Percentiles rank a stretch among this genome's conserved stretches.
These are phyloP conservation scores for Tetragonula clypearis DNA, from an alignment of 1,140 invertebrate genomes.

Conservation along the genomic window DNA sequence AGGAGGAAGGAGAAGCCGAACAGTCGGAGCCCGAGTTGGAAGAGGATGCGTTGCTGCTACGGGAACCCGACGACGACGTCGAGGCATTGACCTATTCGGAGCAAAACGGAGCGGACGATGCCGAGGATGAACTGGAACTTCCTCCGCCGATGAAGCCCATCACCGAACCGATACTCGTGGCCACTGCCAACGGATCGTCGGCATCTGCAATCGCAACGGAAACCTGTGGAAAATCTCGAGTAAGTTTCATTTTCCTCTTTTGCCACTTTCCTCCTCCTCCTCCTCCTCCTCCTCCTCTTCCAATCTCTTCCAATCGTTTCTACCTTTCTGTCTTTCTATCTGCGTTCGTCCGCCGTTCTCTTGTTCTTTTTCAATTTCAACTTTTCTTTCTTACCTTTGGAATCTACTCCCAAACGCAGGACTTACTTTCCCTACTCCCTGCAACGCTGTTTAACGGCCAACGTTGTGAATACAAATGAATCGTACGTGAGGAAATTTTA, in stretches of 20 bases:
- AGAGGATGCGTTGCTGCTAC: constrained; percentile 54
- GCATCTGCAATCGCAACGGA: constrained; percentile 84
- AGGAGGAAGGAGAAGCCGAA: constrained; percentile 66
- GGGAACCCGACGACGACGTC: constrained; percentile 69
- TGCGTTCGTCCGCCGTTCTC: background rate
- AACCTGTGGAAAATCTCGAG: constrained; percentile 85
- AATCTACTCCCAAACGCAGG: background rate
- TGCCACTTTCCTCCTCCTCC: no score
- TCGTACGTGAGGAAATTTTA: background rate
- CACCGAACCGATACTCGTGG: constrained; percentile 87
- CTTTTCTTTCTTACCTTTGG: background rate
- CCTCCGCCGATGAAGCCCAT: constrained; percentile 98
- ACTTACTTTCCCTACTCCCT: background rate
- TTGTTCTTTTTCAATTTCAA: background rate
- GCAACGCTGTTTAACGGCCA: no score
- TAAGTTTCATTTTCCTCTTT: constrained; percentile 73
- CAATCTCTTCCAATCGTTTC: no score
- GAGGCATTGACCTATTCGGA: constrained; percentile 77
- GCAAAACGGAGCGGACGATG: constrained; percentile 88
- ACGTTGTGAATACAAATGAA: background rate
- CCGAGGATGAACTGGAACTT: constrained; percentile 91
- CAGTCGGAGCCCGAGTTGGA: constrained; percentile 51
- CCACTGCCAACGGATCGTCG: constrained; percentile 82
- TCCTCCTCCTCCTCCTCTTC: background rate
- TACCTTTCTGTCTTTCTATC: background rate